Evolutionary conservation across 2,888 invertebrate species (phyloP), one percentile per base, ranked within the genome.

Genomic region (Ischnus inquisitorius): DNA sequence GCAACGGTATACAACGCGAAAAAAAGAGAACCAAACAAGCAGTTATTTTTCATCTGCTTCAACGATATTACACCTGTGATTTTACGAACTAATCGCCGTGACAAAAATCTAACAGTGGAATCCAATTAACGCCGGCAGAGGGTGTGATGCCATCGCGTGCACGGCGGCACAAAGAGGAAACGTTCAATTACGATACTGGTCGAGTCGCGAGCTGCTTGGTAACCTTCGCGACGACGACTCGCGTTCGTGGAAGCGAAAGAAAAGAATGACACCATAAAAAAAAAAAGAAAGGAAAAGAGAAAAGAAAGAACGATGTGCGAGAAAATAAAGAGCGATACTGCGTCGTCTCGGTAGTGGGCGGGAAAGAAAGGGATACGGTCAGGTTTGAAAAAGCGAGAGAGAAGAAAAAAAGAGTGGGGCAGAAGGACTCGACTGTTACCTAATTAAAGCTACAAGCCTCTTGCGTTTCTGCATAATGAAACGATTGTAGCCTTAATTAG

Each of bases 401-500:
- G 62, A 78, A 57, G 34, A 82, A 75, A 78, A 39, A 28, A 25
- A 16, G 46, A 48, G 69, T 48, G 69, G 64, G 54, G 43, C 60
- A 76, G 75, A 68, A 12, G 48, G 65, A 67, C 48, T 65, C 57
- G 71, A 62, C 79, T 75, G 85, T 85, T 82, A 83, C 77, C 83
- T 85, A 83, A 85, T 85, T 85, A 78, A 84, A 79, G 82, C 79
- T 84, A 85, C 84, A 81, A 78, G 80, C 78, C 60, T 82, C 80
- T 84, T 57, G 79, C 75, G 82, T 79, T 79, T 82, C 67, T 82
- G 82, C 81, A 84, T 85, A 85, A 84, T 84, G 80, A 76, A 84
- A 82, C 25, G 85, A 85, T 81, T 81, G 84, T 76, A 84, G 77
- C 81, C 71, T 84, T 85, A 85, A 85, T 85, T 85, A 82, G 79